Base-by-base conservation (phyloP, 2,113 vertebrate genomes). In the Thymallus thymallus region DNA sequence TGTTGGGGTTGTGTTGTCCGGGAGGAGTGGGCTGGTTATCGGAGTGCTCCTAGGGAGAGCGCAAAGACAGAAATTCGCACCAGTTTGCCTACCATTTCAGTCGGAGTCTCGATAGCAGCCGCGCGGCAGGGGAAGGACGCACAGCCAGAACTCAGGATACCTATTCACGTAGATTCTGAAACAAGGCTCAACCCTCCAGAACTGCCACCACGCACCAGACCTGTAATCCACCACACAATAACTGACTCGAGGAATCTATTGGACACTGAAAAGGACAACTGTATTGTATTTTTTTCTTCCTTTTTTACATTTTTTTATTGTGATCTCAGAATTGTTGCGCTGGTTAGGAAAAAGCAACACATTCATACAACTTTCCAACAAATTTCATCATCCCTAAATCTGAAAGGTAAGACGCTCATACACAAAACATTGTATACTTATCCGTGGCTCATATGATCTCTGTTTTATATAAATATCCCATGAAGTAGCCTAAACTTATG, bases 91-190 rank as follows among this genome's bases (percentile, higher is more conserved):
- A 70, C 88, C 88, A 89, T 83, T 89, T 89, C 87, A 86, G 89
- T 82, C 79, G 82, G 86, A 87, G 87, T 87, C 89, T 91, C 85
- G 90, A 88, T 89, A 90, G 89, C 90, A 88, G 86, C 82, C 61
- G 87, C 90, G 78, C 90, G 84, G 88, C 89, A 88, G 89, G 90
- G 89, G 89, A 90, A 88, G 86, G 84, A 91, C 89, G 83, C 84
- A 83, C 86, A 83, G 85, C 85, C 89, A 87, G 80, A 79, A 78
- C 80, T 81, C 74, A 81, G 91, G 91, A 91, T 88, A 89, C 56
- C 80, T 89, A 89, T n/a, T 79, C 84, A 68, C 84, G 77, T 82
- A 73, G 62, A 70, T 78, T 75, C 77, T 74, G 85, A 84, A 88
- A 87, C 86, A 84, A 84, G 84, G 81, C 85, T 83, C 82, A 86